Percentiles rank a stretch among this genome's conserved stretches.
These are phyloP conservation scores for Thinocorus orbignyianus DNA, from an alignment of 2,113 vertebrate species.

Conservation along the genomic window DNA sequence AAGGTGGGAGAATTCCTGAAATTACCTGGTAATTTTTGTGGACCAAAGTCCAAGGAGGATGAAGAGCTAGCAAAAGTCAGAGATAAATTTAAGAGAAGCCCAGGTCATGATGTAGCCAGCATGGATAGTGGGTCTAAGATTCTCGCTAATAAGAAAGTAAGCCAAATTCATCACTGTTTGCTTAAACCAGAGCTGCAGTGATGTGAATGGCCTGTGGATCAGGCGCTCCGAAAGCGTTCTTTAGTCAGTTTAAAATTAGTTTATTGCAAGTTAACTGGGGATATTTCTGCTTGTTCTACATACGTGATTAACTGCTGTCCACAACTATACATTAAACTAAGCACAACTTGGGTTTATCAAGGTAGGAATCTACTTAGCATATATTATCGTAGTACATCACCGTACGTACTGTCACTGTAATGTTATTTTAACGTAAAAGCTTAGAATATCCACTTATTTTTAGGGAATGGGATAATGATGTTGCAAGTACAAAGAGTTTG, in stretches of 20 bases:
- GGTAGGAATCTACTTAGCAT: neutral
- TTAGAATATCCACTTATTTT: neutral
- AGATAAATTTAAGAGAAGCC: neutral
- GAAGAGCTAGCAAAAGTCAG: neutral
- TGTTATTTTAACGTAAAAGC: neutral
- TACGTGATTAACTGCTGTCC: neutral
- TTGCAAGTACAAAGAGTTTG: neutral
- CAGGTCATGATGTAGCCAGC: neutral
- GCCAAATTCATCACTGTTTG: rapidly evolving
- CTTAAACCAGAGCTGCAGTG: neutral
- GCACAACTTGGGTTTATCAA: neutral
- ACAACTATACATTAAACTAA: rapidly evolving
- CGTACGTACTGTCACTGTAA: neutral
- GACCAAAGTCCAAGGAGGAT: neutral
- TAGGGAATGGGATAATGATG: neutral
- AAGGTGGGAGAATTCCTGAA: neutral
- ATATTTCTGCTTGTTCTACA: neutral
- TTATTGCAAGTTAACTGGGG: neutral
- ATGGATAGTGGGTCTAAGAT: neutral
- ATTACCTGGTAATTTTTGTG: neutral
- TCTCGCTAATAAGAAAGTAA: neutral
- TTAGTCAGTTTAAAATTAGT: neutral
- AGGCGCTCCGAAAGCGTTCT: neutral
- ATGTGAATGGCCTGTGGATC: rapidly evolving
- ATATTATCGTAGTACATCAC: rapidly evolving